Evolutionary conservation across 2,888 invertebrate species (phyloP).

Genomic region (Eupithecia insigniata): DNA sequence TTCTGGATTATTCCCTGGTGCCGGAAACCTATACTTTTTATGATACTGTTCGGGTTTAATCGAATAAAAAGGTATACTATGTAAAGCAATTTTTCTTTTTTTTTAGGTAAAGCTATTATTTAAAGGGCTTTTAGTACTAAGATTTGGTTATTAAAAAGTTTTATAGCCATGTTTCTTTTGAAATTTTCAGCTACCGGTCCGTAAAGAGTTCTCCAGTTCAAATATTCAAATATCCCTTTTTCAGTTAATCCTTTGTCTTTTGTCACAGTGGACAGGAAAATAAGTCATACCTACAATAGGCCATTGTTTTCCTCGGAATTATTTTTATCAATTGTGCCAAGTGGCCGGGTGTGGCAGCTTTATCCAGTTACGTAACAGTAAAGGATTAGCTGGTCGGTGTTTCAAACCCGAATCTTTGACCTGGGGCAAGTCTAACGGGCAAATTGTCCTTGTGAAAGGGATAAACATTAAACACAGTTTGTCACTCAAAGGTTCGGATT

Average conservation of each 20-base stretch:
- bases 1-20: constrained; percentile 24
- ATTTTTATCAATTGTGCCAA: neutral
- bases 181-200: neutral
- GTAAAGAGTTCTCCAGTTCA: neutral
- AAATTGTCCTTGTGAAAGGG: constrained; percentile 13
- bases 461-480: constrained; percentile 10
- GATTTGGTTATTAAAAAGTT: neutral
- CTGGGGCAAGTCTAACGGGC: neutral
- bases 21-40: constrained; percentile 8
- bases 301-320: neutral
- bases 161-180: neutral
- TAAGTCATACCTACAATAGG: neutral
- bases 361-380: constrained; percentile 1
- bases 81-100: too few relatives aligned
- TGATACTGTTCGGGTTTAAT: constrained; percentile 12
- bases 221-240: neutral
- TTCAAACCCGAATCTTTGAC: neutral
- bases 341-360: neutral
- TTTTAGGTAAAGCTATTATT: constrained; percentile 1
- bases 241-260: neutral
- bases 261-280: neutral
- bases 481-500: constrained; percentile 3
- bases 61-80: neutral
- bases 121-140: neutral
- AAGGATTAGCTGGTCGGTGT: neutral